Conservation (phyloP, 2,888 invertebrate species). For the Callosobruchus maculatus region DNA sequence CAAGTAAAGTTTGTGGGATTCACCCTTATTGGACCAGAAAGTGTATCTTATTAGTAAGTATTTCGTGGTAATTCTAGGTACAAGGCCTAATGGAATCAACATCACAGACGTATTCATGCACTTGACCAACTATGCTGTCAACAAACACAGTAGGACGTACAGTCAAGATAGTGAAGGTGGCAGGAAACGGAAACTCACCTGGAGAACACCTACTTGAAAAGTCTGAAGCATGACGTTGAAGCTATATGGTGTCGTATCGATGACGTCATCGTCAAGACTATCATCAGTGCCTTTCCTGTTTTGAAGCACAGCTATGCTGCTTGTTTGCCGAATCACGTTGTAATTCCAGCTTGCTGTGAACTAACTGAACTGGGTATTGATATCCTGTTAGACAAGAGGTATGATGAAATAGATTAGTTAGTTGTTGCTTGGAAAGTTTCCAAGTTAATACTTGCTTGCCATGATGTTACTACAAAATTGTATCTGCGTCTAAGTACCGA, state of each 20-base stretch:
- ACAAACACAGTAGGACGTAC: constrained; percentile 84
- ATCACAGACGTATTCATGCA: constrained; percentile 90
- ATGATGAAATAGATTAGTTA: background rate
- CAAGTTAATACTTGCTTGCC: no score
- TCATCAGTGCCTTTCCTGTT: constrained; percentile 83
- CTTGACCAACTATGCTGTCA: constrained; percentile 90
- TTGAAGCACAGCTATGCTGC: constrained; percentile 84
- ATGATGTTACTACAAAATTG: no score
- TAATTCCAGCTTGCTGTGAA: constrained; percentile 87
- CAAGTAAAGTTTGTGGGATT: no score
- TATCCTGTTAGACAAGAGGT: constrained; percentile 77
- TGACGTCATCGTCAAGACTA: constrained; percentile 87
- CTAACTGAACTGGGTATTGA: constrained; percentile 81
- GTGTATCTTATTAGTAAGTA: no score
- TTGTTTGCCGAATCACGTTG: constrained; percentile 84
- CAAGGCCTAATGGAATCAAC: constrained; percentile 76
- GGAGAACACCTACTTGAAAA: constrained; percentile 70
- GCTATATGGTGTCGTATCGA: constrained; percentile 81
- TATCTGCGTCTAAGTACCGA: no score
- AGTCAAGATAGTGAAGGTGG: constrained; percentile 81
- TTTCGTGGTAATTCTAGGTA: no score
- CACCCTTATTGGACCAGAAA: no score
- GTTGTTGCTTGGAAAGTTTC: no score
- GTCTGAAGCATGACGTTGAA: constrained; percentile 69
- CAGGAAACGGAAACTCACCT: constrained; percentile 70